A percentile compares a stretch with the other conserved stretches of the same genome.
Conservation (phyloP, 2,113 vertebrate genomes). For the Ifrita kowaldi region DNA sequence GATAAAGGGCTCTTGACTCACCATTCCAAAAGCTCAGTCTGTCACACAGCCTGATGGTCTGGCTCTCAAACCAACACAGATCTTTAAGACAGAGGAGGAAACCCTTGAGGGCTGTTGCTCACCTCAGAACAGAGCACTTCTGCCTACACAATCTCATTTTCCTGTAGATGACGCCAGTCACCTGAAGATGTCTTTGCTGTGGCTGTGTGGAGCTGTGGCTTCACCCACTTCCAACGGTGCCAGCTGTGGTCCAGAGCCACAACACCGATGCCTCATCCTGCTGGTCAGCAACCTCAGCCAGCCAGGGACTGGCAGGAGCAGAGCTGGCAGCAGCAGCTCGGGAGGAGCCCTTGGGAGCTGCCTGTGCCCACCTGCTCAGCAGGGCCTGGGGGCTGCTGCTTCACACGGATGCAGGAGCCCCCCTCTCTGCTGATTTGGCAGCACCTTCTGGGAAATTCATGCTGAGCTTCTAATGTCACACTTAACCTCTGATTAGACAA, state of each 20-base stretch:
- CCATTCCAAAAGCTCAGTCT: neutral
- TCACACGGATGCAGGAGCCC: neutral
- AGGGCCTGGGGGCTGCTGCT: neutral
- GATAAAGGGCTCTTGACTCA: neutral
- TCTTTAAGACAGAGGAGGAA: neutral
- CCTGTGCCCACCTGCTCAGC: neutral
- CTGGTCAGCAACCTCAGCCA: neutral
- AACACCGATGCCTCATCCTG: neutral
- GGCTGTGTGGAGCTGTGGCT: neutral
- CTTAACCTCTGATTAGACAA: conserved; percentile 10
- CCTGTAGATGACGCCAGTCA: neutral
- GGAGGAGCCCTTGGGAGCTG: neutral
- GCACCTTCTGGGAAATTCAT: neutral
- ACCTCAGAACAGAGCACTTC: neutral
- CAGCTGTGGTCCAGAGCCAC: neutral
- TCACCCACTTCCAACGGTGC: neutral
- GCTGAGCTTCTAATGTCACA: neutral
- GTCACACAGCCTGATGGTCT: neutral
- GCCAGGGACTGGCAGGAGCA: neutral
- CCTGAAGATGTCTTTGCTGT: neutral
- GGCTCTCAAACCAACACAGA: neutral
- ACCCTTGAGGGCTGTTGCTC: neutral
- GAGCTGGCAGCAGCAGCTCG: neutral
- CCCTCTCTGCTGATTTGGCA: neutral
- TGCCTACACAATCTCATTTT: neutral